phyloP scores from a whole-genome alignment of 2,797 vertebrate genomes.

The Zenarchopterus dispar region DNA sequence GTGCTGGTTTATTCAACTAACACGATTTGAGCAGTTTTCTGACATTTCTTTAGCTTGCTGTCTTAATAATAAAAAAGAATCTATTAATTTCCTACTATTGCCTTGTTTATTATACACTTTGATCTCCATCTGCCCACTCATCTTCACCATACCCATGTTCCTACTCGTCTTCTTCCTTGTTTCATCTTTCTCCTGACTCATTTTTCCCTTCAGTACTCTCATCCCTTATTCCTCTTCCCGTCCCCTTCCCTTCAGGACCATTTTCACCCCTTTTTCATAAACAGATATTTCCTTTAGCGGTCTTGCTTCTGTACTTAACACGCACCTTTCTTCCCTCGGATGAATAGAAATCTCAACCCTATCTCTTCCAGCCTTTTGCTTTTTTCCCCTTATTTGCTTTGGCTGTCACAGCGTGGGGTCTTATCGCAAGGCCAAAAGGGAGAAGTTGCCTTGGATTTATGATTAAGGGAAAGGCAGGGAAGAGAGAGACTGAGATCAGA shows the following conservation, averaged over 20 bases:
- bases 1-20: too few species aligned
- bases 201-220: background rate
- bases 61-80: too few species aligned
- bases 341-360: conserved; percentile 91
- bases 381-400: conserved; percentile 84
- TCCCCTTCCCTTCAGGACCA: conserved; percentile 16
- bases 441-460: conserved; percentile 91
- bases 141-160: background rate
- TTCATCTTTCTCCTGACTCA: background rate
- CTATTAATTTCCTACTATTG: too few species aligned
- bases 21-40: too few species aligned
- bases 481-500: conserved; percentile 91
- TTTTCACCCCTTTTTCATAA: conserved; percentile 68
- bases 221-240: conserved; percentile 6
- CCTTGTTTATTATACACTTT: background rate
- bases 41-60: too few species aligned
- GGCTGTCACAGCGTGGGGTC: conserved; percentile 87
- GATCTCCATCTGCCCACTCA: background rate
- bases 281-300: conserved; percentile 87
- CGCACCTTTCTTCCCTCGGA: conserved; percentile 82
- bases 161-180: conserved; percentile 2
- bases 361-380: conserved; percentile 92
- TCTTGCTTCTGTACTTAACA: conserved; percentile 80
- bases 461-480: conserved; percentile 86
- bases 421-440: conserved; percentile 94